Base-by-base conservation (phyloP, 2,113 vertebrate species). In the Platycercus adscitus region DNA sequence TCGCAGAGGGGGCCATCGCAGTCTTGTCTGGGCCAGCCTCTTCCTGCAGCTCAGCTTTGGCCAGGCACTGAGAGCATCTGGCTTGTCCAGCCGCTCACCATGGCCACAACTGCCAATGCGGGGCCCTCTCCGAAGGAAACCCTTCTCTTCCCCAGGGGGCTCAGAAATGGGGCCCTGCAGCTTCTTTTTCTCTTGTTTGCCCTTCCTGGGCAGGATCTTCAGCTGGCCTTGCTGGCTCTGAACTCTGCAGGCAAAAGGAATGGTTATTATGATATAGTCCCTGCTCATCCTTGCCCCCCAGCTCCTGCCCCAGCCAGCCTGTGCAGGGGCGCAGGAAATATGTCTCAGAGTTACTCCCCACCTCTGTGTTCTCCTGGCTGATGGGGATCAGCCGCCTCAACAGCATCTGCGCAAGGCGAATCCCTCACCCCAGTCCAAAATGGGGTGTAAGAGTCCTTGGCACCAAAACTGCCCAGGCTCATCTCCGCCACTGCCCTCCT, bases 181-280 rank as follows among this genome's bases (percentile, higher is more conserved):
- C 63, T 87, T 88, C 50, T 47, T 96, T 93, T 93, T 94, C 63
- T 81, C 79, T 3, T 92, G 92, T 4, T 97, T 91, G 46, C 98
- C 97, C 95, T 99, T 99, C 83, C 98, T 97, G 9, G 98, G 97
- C 71, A 98, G 98, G 79, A 99, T 98, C 85, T 98, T 98, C 21
- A 95, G 71, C 10, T 96, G 95, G 49, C 37, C 82, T 88, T 19
- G 10, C 69, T 73, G 18, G 73, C 19, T n/a, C 89, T 72, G 60
- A 98, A 98, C 56, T 97, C 98, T 98, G 81, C 13, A 10, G 55
- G 81, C 0, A 2, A 60, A 49, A 7, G 5, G 8, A 11, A 63
- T 10, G 65, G 31, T 53, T 60, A 26, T 23, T 58, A 56, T 8
- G 4, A 39, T 7, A 4, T 17, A 39, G 3, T 44, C 11, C 23